These are phyloP conservation scores for Pseudopodoces humilis DNA, from an alignment of 2,113 vertebrate species.

Conservation along the genomic window DNA sequence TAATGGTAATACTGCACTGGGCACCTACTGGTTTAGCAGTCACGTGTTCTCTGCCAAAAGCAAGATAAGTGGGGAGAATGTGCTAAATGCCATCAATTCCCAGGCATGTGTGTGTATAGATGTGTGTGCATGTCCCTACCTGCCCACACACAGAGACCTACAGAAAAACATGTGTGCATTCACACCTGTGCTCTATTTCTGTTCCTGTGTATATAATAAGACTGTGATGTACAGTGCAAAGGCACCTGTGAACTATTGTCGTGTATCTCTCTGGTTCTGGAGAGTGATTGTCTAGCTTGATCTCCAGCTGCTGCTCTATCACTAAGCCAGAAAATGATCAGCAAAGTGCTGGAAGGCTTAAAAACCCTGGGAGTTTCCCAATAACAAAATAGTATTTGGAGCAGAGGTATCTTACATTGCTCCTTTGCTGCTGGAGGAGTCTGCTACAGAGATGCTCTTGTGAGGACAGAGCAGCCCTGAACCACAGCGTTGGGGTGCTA, in stretches of 20 bases:
- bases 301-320: not conserved
- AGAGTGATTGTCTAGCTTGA: not conserved
- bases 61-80: not conserved
- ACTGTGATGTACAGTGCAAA: not conserved
- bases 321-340: not conserved
- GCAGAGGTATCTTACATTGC: not conserved
- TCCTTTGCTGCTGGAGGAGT: not conserved
- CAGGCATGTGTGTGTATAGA: not conserved
- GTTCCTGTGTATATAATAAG: slow-evolving; percentile 49
- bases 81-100: not conserved
- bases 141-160: slow-evolving; percentile 31
- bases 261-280: not conserved
- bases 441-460: not conserved
- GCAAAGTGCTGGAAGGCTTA: not conserved
- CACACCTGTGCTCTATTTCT: slow-evolving; percentile 10
- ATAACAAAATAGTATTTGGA: not conserved
- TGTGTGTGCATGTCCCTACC: not conserved
- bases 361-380: not conserved
- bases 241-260: not conserved
- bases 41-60: not conserved
- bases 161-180: not conserved
- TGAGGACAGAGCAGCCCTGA: not conserved
- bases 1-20: not conserved
- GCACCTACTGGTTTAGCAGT: not conserved
- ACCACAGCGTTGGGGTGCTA: not conserved